Evolutionary conservation across 1,140 invertebrate species (phyloP).

Genomic region (Dryas iulia): DNA sequence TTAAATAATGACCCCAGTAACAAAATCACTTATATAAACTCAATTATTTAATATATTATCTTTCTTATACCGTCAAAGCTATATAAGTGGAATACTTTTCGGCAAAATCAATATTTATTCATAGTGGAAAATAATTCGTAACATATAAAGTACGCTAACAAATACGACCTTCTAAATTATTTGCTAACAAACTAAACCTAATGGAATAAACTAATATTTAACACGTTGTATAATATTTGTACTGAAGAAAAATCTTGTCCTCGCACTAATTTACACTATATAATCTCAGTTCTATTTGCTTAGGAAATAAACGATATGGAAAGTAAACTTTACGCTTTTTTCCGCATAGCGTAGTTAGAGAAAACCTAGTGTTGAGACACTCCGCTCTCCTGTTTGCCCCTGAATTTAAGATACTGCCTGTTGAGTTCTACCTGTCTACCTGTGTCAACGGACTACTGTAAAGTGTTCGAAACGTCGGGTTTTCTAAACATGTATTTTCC

Average conservation of each 20-base stretch:
- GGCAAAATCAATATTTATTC: constrained; percentile 8
- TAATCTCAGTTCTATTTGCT: not conserved
- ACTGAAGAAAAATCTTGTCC: constrained; percentile 17
- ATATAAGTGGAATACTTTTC: not conserved
- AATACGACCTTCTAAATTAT: constrained; percentile 29
- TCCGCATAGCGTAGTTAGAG: too few species aligned
- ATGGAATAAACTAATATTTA: constrained; percentile 28
- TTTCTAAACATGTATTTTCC: too few species aligned
- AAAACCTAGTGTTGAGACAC: too few species aligned
- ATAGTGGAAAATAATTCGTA: constrained; percentile 5
- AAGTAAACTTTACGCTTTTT: too few species aligned
- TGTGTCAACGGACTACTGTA: too few species aligned
- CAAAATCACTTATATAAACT: too few species aligned
- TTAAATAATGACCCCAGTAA: too few species aligned
- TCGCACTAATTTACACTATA: constrained; percentile 23
- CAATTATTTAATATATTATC: too few species aligned
- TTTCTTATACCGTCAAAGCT: not conserved
- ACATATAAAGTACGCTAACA: constrained; percentile 13
- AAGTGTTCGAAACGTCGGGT: too few species aligned
- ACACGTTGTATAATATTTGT: constrained; percentile 24
- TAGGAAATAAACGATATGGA: not conserved
- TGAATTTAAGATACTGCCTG: too few species aligned
- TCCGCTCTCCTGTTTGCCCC: too few species aligned
- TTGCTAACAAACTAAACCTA: constrained; percentile 21
- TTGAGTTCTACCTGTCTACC: too few species aligned